These are phyloP conservation scores for Carduelis carduelis DNA, from an alignment of 2,797 vertebrate species.

Conservation along the genomic window DNA sequence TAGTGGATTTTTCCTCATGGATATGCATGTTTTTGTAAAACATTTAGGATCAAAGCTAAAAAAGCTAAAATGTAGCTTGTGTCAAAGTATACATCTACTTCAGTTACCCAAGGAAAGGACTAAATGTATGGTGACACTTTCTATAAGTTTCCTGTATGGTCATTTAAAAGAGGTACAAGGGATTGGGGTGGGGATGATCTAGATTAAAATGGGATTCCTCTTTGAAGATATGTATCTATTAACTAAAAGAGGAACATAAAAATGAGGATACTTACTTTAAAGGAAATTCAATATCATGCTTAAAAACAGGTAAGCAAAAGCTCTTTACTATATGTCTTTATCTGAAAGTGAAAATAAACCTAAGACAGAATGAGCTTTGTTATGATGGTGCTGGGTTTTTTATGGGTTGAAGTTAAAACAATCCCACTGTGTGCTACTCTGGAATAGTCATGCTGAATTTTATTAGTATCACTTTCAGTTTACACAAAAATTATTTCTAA, in stretches of 20 bases:
- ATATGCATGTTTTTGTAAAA: background rate
- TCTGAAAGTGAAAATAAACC: background rate
- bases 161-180: background rate
- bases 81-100: background rate
- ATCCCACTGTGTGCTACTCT: background rate
- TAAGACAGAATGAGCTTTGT: background rate
- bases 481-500: background rate
- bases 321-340: background rate
- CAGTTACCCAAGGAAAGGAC: background rate
- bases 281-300: background rate
- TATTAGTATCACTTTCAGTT: background rate
- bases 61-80: background rate
- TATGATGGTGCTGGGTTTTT: background rate
- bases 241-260: background rate
- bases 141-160: background rate
- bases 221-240: background rate
- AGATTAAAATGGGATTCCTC: background rate
- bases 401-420: background rate
- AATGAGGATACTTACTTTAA: background rate
- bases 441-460: background rate
- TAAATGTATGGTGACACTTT: background rate
- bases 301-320: background rate
- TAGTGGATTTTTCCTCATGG: background rate
- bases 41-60: background rate
- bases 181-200: accelerated